Conservation (phyloP, 2,797 vertebrate species). For the Tenualosa thibaudeaui region DNA sequence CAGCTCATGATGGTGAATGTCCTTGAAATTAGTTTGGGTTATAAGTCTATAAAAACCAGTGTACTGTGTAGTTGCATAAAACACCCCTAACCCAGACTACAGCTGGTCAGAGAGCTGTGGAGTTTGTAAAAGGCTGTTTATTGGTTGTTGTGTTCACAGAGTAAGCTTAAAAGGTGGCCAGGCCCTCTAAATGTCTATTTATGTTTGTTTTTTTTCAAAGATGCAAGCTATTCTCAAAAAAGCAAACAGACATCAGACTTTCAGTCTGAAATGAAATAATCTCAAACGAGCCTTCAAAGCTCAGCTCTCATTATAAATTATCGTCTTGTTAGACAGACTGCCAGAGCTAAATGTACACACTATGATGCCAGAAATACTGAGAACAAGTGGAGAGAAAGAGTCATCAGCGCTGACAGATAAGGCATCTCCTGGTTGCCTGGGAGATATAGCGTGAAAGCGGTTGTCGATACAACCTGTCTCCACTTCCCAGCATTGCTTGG, state of each 20-base stretch:
- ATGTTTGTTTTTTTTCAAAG: background rate
- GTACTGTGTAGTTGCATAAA: background rate
- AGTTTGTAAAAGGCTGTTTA: background rate
- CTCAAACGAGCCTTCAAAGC: background rate
- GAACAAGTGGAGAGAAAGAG: background rate
- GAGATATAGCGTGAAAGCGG: background rate
- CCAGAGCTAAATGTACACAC: background rate
- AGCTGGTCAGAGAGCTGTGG: background rate
- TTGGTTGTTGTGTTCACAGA: background rate
- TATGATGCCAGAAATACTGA: constrained; percentile 8
- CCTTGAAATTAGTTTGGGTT: background rate
- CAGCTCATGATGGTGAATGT: background rate
- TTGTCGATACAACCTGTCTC: background rate
- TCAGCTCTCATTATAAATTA: background rate
- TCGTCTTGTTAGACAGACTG: background rate
- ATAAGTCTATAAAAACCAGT: background rate
- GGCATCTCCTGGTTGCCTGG: background rate
- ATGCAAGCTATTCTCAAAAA: background rate
- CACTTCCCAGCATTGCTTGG: background rate
- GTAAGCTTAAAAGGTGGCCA: background rate
- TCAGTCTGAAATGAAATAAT: background rate
- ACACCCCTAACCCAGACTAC: background rate
- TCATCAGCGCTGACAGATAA: constrained; percentile 1
- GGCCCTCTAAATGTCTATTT: background rate
- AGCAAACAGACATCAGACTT: background rate